Percentiles rank a stretch among this genome's conserved stretches.
These are phyloP conservation scores for Ophiothrix spiculata DNA, from an alignment of 35 echinoderm and acorn worm genomes.

Conservation along the genomic window DNA sequence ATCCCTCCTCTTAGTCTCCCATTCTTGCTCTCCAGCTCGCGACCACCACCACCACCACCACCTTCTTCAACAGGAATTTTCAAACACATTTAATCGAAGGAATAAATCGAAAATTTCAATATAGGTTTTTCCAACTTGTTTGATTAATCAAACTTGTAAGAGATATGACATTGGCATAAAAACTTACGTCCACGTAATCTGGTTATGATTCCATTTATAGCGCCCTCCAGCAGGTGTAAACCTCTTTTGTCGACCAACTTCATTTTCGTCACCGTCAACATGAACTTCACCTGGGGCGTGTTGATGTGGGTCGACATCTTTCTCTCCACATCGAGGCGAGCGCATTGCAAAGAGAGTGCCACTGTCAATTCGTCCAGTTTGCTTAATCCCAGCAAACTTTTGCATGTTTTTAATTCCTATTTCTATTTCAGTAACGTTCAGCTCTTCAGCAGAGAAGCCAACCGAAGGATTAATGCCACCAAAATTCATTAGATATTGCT, in stretches of 20 bases:
- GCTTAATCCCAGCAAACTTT: conserved; percentile 22
- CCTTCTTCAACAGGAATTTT: too few relatives aligned
- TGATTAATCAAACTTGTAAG: too few relatives aligned
- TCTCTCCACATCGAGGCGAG: conserved; percentile 15
- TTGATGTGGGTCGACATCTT: conserved; percentile 6
- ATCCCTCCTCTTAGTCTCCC: too few relatives aligned
- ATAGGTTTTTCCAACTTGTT: too few relatives aligned
- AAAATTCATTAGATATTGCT: too few relatives aligned
- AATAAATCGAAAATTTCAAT: too few relatives aligned
- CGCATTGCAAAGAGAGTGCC: conserved; percentile 15
- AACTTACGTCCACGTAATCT: conserved; percentile 21
- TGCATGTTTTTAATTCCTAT: conserved; percentile 18
- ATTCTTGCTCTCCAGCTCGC: too few relatives aligned
- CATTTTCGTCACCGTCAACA: background rate
- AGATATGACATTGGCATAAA: too few relatives aligned
- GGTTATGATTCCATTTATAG: conserved; percentile 44
- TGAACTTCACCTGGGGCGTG: background rate
- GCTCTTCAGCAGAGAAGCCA: background rate
- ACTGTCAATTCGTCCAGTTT: conserved; percentile 28
- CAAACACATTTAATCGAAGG: too few relatives aligned
- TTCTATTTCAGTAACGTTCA: conserved; percentile 10
- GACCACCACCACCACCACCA: too few relatives aligned
- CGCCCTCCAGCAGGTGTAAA: conserved; percentile 32
- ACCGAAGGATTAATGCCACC: background rate
- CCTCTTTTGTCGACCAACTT: background rate